Percentiles rank a stretch among this genome's conserved stretches.
These are phyloP conservation scores for Himalopsyche kuldschensis DNA, from an alignment of 2,888 invertebrate species.

Conservation along the genomic window DNA sequence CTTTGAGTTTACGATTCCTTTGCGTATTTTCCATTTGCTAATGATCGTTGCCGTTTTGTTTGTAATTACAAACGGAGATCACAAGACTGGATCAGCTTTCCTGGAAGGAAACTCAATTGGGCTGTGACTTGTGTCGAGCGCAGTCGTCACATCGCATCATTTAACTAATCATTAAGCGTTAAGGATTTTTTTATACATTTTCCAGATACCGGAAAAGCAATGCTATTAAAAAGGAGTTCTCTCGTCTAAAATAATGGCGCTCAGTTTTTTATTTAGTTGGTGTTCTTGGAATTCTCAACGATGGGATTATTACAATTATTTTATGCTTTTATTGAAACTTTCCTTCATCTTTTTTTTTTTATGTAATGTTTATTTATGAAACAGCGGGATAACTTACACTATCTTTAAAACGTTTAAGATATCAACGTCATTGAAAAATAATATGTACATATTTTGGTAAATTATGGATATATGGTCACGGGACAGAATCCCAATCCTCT, in stretches of 20 bases:
- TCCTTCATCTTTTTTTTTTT: no score
- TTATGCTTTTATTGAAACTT: no score
- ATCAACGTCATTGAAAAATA: no score
- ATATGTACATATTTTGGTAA: no score
- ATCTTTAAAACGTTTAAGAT: no score
- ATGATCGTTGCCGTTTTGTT: conserved; percentile 10
- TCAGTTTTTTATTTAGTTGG: background rate
- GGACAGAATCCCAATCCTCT: no score
- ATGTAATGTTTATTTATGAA: no score
- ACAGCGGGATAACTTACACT: no score
- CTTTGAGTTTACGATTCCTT: background rate
- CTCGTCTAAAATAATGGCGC: background rate
- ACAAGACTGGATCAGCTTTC: background rate
- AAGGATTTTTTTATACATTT: background rate
- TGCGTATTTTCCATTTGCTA: conserved; percentile 26
- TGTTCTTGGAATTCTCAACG: background rate
- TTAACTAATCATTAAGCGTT: background rate
- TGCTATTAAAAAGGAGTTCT: background rate
- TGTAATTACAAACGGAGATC: background rate
- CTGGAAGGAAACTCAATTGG: background rate
- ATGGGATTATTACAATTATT: background rate
- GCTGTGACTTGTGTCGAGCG: background rate
- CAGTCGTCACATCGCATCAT: background rate
- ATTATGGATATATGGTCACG: no score
- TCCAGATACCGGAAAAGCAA: background rate